Base-by-base conservation (phyloP, 2,113 vertebrate genomes). In the Sapajus apella region DNA sequence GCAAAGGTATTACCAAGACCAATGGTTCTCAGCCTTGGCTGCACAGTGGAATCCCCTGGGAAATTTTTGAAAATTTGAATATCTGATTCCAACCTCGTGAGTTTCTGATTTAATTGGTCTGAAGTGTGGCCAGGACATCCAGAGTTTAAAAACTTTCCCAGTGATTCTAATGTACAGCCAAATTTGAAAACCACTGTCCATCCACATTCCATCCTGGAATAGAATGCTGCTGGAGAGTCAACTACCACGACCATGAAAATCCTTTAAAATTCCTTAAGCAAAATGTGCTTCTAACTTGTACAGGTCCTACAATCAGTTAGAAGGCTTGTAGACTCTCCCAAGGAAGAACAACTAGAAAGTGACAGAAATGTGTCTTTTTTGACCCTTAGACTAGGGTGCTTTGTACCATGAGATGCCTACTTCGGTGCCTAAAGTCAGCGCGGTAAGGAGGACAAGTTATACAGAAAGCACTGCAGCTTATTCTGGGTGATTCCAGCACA, bases 131-230 rank as follows among this genome's bases (percentile, higher is more conserved):
- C 80, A 84, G 21, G 25, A 30, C 58, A 86, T 47, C 32, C 47
- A 94, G 68, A 91, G 72, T 96, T 97, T 70, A 47, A 87, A 86
- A 93, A 25, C 3, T 81, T 95, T 90, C 70, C 75, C 20, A 92
- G 47, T 72, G 37, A 94, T 43, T 96, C 25, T 87, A 81, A 84
- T 32, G 3, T 72, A 66, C 13, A 61, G 68, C 23, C 55, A 66
- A 56, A 87, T 52, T 96, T 93, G 64, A 92, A 96, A 95, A 84
- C n/a, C 40, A 77, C 61, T 94, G 12, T 76, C 61, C 27, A 64
- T 88, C 79, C 70, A 64, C 11, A 68, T 95, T 85, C 86, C 88
- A 86, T 95, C 20, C 32, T 45, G 50, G 83, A 30, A 47, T 47
- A 23, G 61, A 79, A 93, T 77, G 45, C 40, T 85, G 20, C 85